Evolutionary conservation across 1,140 invertebrate species (phyloP), one percentile per base, ranked within the genome.

Genomic region (Heliconius melpomene): DNA sequence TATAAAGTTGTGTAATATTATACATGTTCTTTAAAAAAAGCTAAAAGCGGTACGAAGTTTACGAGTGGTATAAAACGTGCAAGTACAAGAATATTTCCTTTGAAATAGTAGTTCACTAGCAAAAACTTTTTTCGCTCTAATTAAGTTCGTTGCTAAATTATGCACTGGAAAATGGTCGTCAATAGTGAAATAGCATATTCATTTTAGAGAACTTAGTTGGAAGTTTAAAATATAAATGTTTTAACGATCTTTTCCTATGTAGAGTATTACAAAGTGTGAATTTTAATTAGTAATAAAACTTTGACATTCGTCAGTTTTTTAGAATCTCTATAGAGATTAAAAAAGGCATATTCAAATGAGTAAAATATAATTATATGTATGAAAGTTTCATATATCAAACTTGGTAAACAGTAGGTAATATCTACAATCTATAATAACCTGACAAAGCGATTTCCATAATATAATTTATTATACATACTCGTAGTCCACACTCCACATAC

Each of bases 101-200:
- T 76, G 60, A 76, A 76, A 66, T 66, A 76, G 20, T 66, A 76
- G 9, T 13, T 66, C 38, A 50, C 32, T 38, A 46, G 74, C 38
- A 66, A 38, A 57, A n/a, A 75, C 23, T 52, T 75, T 70, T 46
- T 76, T 66, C 74, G 54, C 60, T 76, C 74, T 60, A 76, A 76
- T 76, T 76, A 70, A 13, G 57, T 60, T 76, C 40, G 74, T 70
- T 66, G 74, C 57, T 76, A 40, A 76, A 76, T 60, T 76, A 76
- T 76, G 38, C 57, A 36, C 32, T n/a, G 32, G 74, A 76, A 66
- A 29, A 20, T 11, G 54, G 26, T n/a, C 5, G 74, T 13, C 71
- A 40, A 29, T 7, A 36, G 32, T 72, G 40, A 72, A 72, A 72
- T 38, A 38, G 36, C n/a, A 40, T 72, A 72, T 72, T 72, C 36